phyloP scores from a whole-genome alignment of 92 coral and sea anemone genomes.

The Hydrozoanthus gracilis region DNA sequence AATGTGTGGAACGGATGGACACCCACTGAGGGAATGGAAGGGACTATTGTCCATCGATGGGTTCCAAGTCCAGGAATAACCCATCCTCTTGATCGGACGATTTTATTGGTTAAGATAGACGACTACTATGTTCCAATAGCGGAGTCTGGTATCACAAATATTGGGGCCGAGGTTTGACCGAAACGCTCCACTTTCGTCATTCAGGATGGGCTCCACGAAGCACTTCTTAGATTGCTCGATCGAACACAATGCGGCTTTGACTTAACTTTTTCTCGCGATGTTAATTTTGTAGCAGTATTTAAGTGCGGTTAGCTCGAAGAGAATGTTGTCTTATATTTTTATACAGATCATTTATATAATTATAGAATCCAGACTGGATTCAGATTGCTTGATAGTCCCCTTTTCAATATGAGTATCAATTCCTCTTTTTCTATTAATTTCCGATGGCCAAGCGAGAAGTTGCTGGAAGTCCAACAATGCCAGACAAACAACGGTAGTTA shows the following conservation, averaged over 20 bases:
- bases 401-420: neutral
- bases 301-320: conserved; percentile 10
- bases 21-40: conserved; percentile 85
- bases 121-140: conserved; percentile 86
- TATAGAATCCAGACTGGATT: neutral
- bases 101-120: conserved; percentile 77
- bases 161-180: conserved; percentile 70
- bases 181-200: neutral
- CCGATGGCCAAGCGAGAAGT: too few species aligned
- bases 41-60: conserved; percentile 87
- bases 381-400: neutral
- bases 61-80: conserved; percentile 72
- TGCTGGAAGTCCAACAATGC: too few species aligned
- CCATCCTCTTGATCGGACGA: conserved; percentile 82
- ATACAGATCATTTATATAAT: neutral
- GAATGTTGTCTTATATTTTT: neutral
- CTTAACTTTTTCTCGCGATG: too few species aligned
- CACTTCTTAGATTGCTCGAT: neutral
- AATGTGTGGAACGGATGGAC: conserved; percentile 86
- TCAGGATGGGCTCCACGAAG: neutral
- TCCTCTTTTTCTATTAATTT: neutral
- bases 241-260: neutral
- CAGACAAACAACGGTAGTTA: neutral
- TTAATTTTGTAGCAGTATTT: neutral
- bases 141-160: conserved; percentile 76